phyloP scores from a whole-genome alignment of 2,797 vertebrate species.

The Microctenopoma steveboyesi region DNA sequence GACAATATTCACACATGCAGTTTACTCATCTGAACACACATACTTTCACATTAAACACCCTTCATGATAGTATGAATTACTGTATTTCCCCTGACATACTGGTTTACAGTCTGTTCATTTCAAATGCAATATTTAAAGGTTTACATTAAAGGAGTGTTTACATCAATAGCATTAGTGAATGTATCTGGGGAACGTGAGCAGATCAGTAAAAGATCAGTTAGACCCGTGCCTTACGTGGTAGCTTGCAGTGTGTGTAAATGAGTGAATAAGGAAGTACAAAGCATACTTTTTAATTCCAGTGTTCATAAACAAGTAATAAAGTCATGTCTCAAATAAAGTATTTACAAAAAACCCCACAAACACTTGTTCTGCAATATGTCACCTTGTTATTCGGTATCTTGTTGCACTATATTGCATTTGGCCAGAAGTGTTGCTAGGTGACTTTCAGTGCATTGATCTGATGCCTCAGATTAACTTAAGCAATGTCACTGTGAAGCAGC shows the following conservation, averaged over 20 bases:
- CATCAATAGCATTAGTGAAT: neutral
- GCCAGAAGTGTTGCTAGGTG: slow-evolving; percentile 28
- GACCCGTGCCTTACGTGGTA: neutral
- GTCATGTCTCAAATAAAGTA: neutral
- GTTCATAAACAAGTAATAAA: neutral
- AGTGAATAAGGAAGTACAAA: neutral
- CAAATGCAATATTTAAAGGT: neutral
- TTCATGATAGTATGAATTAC: neutral
- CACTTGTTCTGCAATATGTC: neutral
- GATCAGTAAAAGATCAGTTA: neutral
- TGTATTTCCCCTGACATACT: neutral
- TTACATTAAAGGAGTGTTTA: neutral
- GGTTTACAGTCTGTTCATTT: neutral
- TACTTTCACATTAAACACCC: neutral
- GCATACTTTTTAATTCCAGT: neutral
- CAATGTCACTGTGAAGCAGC: slow-evolving; percentile 57
- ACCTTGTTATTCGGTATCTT: neutral
- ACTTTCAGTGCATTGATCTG: slow-evolving; percentile 10
- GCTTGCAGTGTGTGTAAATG: neutral
- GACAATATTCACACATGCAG: neutral
- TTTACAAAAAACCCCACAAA: neutral
- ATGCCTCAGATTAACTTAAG: slow-evolving; percentile 32
- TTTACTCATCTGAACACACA: slow-evolving; percentile 4
- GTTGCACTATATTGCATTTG: slow-evolving; percentile 1
- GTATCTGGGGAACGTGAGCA: neutral